Conservation (phyloP, 2,797 vertebrate genomes). For the Anniella stebbinsi region DNA sequence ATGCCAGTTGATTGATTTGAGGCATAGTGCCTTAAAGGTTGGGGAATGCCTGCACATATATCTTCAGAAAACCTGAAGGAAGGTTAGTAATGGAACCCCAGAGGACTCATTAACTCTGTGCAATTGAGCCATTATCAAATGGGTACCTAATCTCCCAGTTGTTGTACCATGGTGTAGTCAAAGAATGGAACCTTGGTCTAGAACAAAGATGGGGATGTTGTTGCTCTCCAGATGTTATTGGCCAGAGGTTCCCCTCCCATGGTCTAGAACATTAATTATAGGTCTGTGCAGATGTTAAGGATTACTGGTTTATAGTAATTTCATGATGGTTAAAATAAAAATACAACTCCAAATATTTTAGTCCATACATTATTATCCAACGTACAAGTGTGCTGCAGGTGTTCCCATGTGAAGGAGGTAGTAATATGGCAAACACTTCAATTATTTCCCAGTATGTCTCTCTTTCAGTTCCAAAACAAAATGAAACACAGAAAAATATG, state of each 20-base stretch:
- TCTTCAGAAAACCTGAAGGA: too few relatives aligned
- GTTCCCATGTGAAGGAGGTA: background rate
- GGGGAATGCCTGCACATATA: background rate
- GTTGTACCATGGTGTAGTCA: too few relatives aligned
- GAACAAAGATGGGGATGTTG: background rate
- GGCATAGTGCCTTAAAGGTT: background rate
- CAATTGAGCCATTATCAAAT: background rate
- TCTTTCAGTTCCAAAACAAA: background rate
- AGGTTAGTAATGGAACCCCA: too few relatives aligned
- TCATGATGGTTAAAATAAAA: background rate
- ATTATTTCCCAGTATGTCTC: conserved; percentile 2
- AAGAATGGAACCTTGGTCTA: background rate
- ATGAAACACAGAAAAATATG: conserved; percentile 4
- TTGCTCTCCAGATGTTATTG: background rate
- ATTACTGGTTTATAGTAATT: background rate
- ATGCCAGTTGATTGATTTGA: background rate
- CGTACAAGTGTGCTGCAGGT: background rate
- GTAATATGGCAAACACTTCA: background rate
- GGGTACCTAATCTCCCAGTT: too few relatives aligned
- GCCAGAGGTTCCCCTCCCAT: background rate
- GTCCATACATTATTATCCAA: background rate
- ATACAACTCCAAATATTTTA: background rate
- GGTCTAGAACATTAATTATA: background rate
- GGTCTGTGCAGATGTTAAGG: background rate
- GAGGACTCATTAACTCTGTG: background rate